phyloP scores from a whole-genome alignment of 2,888 invertebrate genomes.

The Zootermopsis nevadensis region DNA sequence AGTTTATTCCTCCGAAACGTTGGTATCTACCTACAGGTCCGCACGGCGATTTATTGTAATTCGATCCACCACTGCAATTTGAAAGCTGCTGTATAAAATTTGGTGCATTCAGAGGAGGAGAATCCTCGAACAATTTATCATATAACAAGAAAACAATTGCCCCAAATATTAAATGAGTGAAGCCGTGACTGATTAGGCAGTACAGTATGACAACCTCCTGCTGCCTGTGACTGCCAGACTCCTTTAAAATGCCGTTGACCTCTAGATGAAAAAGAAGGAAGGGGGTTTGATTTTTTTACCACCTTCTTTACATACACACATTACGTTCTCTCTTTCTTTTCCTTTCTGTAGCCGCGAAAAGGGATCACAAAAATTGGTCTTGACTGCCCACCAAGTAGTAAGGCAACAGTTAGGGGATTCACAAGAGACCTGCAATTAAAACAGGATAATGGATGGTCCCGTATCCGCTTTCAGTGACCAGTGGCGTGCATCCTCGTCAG shows the following conservation, averaged over 20 bases:
- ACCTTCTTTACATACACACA: conserved; percentile 18
- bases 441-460: neutral
- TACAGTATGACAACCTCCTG: neutral
- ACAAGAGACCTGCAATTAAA: neutral
- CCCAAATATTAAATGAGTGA: conserved; percentile 12
- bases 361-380: conserved; percentile 15
- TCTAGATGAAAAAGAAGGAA: neutral
- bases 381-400: neutral
- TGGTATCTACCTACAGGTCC: too few relatives aligned
- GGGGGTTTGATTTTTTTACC: neutral
- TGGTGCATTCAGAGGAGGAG: too few relatives aligned
- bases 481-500: too few relatives aligned
- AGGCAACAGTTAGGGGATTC: neutral
- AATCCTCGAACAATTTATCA: neutral
- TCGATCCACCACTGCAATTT: too few relatives aligned
- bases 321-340: neutral
- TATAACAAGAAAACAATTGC: neutral
- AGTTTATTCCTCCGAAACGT: too few relatives aligned
- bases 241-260: conserved; percentile 23
- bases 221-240: conserved; percentile 6
- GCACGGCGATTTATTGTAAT: too few relatives aligned
- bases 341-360: conserved; percentile 19
- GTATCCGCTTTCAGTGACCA: neutral
- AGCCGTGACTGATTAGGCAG: conserved; percentile 11
- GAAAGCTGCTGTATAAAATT: too few relatives aligned